Evolutionary conservation across 2,797 vertebrate genomes (phyloP), one percentile per base, ranked within the genome.

Genomic region (Synaphobranchus kaupii): DNA sequence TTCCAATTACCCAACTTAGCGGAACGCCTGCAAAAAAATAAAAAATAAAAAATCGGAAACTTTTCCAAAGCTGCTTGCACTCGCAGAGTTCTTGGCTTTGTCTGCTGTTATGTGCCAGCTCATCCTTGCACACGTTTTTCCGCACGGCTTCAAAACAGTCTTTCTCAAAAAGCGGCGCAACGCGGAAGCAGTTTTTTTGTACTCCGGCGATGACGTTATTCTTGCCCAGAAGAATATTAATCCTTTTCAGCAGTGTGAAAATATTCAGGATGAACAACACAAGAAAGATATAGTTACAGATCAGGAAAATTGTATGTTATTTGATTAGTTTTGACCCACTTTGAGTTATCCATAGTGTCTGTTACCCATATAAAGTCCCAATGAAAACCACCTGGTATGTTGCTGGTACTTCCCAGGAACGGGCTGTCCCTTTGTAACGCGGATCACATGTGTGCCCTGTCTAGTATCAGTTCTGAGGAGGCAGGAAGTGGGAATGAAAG

Each of bases 1-100:
- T 96, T 96, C 95, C 95, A 97, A 97, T 97, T 96, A 97, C 96
- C 95, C 95, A 93, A 94, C 94, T 95, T 95, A 95, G 94, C 96
- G 95, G 96, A 94, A 96, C 92, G 93, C 91, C 63, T 68, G 22
- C 39, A 31, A 85, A 34, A 58, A 47, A 78, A 31, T 17, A 73
- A 31, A 28, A 28, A 60, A 25, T 3, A 22, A 8, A n/a, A 25
- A 66, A 54, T 84, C n/a, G 1, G 17, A 63, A 56, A 58, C 48
- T 63, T 87, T 83, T 47, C 50, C 63, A 34, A 81, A 63, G 82
- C 81, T 90, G 54, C 63, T 90, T 90, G 89, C 87, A 68, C 86
- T 85, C 81, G 58, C 58, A 44, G 58, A 89, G 54, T 44, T 50
- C 87, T 87, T 44, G 12, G 66, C 50, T 83, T 84, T 85, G 82